phyloP scores from a whole-genome alignment of 2,888 invertebrate species.

The Abscondita cerata region DNA sequence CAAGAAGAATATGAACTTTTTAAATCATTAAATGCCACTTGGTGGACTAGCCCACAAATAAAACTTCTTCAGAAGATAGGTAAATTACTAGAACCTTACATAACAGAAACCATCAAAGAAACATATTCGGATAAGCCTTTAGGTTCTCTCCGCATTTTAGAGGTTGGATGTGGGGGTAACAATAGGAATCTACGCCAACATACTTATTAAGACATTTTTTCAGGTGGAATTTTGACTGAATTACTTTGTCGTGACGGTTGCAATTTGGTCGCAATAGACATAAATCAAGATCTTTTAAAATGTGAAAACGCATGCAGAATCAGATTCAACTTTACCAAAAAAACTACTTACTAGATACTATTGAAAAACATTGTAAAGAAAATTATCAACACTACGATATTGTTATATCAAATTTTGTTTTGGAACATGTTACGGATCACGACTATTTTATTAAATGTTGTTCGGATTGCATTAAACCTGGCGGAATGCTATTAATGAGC shows the following conservation, averaged over 20 bases:
- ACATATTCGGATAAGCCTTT: slow-evolving; percentile 30
- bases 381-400: slow-evolving; percentile 73
- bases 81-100: too few relatives aligned
- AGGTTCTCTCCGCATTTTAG: slow-evolving; percentile 61
- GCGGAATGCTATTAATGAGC: slow-evolving; percentile 73
- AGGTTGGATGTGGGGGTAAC: slow-evolving; percentile 88
- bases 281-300: slow-evolving; percentile 72
- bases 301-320: slow-evolving; percentile 70
- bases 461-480: slow-evolving; percentile 63
- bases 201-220: slow-evolving; percentile 2
- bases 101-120: too few relatives aligned
- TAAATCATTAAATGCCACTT: slow-evolving; percentile 65
- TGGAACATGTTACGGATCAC: slow-evolving; percentile 85
- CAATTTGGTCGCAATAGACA: slow-evolving; percentile 81
- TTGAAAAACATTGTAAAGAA: slow-evolving; percentile 62
- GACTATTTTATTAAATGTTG: slow-evolving; percentile 73
- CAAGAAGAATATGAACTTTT: slow-evolving; percentile 67
- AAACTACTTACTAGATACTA: slow-evolving; percentile 61
- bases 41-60: slow-evolving; percentile 71
- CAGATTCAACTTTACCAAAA: slow-evolving; percentile 56
- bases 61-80: too few relatives aligned
- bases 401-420: slow-evolving; percentile 85
- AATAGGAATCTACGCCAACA: neutral
- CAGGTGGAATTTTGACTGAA: slow-evolving; percentile 58
- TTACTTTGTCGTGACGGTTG: slow-evolving; percentile 83